A percentile compares a stretch with the other conserved stretches of the same genome.
Evolutionary conservation across 92 coral and sea anemone genomes (phyloP).

Genomic region (Palythoa heliodiscus): DNA sequence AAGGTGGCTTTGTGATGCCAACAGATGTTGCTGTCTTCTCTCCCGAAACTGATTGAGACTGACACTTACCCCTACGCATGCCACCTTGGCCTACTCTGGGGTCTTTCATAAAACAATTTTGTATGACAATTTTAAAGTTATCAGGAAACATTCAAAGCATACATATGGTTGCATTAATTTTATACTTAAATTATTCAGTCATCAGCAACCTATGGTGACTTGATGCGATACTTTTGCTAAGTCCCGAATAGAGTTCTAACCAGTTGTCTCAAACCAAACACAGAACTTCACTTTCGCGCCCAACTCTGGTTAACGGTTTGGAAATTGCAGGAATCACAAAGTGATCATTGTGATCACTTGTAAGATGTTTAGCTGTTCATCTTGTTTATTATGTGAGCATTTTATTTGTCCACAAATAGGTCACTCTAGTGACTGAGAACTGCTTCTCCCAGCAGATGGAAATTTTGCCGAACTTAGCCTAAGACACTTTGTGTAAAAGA

Average conservation of each 20-base stretch:
- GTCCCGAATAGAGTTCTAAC: background rate
- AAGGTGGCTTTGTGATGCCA: too few relatives aligned
- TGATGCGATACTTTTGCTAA: background rate
- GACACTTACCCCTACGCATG: too few relatives aligned
- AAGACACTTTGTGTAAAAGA: background rate
- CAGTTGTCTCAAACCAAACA: background rate
- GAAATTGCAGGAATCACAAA: background rate
- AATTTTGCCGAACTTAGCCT: background rate
- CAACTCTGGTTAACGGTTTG: background rate
- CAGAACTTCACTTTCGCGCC: background rate
- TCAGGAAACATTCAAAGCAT: background rate
- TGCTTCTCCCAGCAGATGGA: too few relatives aligned
- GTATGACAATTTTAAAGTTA: background rate
- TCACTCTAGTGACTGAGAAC: background rate
- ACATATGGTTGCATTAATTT: background rate
- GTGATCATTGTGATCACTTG: too few relatives aligned
- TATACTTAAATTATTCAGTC: background rate
- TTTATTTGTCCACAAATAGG: background rate
- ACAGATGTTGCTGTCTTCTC: background rate
- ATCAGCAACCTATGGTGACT: background rate
- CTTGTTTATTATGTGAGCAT: background rate
- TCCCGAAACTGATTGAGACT: background rate
- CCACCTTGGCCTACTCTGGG: too few relatives aligned
- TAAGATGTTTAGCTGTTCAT: background rate
- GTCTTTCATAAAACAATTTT: background rate